These are phyloP conservation scores for Andrena minutula DNA, from an alignment of 2,888 invertebrate genomes.

Conservation along the genomic window DNA sequence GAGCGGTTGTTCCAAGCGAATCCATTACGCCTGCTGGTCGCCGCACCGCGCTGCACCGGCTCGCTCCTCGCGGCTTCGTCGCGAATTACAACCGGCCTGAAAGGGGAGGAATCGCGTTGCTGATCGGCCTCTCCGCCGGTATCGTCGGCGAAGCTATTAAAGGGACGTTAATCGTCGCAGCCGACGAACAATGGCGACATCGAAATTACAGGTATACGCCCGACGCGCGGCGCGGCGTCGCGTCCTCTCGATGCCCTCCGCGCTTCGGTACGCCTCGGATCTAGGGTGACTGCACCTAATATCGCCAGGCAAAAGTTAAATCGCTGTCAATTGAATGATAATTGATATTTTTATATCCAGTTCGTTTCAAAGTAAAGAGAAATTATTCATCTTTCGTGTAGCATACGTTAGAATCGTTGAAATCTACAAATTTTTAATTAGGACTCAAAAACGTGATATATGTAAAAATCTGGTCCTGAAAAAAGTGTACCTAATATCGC, in stretches of 20 bases:
- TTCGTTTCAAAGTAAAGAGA: too few species aligned
- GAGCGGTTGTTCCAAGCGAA: slow-evolving; percentile 25
- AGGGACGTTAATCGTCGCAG: slow-evolving; percentile 75
- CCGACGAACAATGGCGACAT: slow-evolving; percentile 74
- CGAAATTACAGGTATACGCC: slow-evolving; percentile 74
- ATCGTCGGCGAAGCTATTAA: slow-evolving; percentile 73
- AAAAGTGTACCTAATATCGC: too few species aligned
- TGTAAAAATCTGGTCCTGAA: too few species aligned
- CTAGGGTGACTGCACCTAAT: too few species aligned
- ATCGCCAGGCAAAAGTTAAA: too few species aligned
- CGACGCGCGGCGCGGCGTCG: slow-evolving; percentile 36
- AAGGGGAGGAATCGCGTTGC: slow-evolving; percentile 57
- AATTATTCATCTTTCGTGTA: too few species aligned
- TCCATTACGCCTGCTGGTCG: slow-evolving; percentile 32
- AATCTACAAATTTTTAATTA: too few species aligned
- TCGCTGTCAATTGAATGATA: too few species aligned
- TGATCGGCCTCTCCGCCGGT: slow-evolving; percentile 61
- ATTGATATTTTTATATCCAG: too few species aligned
- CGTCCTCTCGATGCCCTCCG: slow-evolving; percentile 31
- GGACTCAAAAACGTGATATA: too few species aligned
- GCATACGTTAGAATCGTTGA: too few species aligned
- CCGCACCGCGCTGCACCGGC: background rate
- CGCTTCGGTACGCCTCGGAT: slow-evolving; percentile 8
- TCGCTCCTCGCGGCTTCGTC: slow-evolving; percentile 41
- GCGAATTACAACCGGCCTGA: slow-evolving; percentile 49